phyloP scores from a whole-genome alignment of 2,888 invertebrate species.

The Macrophya annulata region DNA sequence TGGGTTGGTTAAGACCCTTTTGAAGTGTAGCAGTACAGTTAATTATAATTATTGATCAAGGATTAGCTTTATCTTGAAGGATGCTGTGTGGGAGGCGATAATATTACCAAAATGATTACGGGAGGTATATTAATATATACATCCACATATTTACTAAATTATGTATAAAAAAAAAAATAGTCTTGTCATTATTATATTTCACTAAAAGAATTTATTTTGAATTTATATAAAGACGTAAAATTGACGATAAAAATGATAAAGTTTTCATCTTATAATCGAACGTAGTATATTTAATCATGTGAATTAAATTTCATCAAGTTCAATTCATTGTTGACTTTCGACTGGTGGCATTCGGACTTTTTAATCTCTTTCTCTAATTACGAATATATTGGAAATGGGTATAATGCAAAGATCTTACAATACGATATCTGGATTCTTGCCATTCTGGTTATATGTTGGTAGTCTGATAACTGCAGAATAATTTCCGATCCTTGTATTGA shows the following conservation, averaged over 20 bases:
- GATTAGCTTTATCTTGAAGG: neutral
- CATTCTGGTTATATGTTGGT: neutral
- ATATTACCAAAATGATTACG: neutral
- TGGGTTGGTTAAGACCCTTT: neutral
- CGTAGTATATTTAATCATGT: too few relatives aligned
- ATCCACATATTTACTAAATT: neutral
- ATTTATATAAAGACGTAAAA: neutral
- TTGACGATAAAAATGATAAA: conserved; percentile 5
- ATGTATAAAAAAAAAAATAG: neutral
- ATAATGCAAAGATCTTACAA: neutral
- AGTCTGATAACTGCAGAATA: neutral
- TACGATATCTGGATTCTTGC: neutral
- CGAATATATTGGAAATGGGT: neutral
- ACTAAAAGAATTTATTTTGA: neutral
- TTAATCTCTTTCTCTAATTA: too few relatives aligned
- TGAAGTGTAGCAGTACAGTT: neutral
- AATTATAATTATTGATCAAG: conserved; percentile 33
- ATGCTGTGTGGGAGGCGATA: neutral
- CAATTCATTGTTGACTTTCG: too few relatives aligned
- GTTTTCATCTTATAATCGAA: neutral
- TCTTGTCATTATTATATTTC: neutral
- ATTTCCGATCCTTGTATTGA: neutral
- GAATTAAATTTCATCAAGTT: too few relatives aligned
- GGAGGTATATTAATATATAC: neutral
- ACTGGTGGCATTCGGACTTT: too few relatives aligned